These are phyloP conservation scores for Passerculus sandwichensis DNA, from an alignment of 2,797 vertebrate species.

Conservation along the genomic window DNA sequence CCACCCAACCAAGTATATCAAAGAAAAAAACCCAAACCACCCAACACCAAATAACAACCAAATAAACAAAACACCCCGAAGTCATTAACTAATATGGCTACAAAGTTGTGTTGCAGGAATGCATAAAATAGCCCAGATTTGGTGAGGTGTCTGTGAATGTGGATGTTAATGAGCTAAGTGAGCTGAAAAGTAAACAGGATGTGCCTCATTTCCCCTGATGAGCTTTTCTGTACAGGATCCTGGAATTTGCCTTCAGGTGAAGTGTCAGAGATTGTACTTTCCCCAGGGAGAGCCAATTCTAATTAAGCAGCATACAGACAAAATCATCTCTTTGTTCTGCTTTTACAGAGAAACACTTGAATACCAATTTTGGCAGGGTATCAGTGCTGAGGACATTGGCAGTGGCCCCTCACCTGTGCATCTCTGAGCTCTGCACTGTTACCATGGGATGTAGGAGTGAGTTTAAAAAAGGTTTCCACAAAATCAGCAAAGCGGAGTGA, in stretches of 20 bases:
- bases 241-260: constrained; percentile 66
- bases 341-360: background rate
- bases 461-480: background rate
- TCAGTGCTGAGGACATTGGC: background rate
- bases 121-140: background rate
- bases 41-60: background rate
- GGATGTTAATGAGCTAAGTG: constrained; percentile 39
- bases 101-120: background rate
- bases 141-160: background rate
- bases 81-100: background rate
- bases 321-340: constrained; percentile 7
- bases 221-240: constrained; percentile 35
- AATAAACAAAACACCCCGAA: background rate
- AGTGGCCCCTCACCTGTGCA: background rate
- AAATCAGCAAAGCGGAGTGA: background rate
- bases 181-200: constrained; percentile 63
- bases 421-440: background rate
- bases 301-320: constrained; percentile 3
- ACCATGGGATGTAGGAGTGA: accelerated
- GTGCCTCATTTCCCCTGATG: constrained; percentile 64
- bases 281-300: constrained; percentile 16
- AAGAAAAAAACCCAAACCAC: background rate
- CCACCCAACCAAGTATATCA: background rate
- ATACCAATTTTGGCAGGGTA: background rate
- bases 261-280: constrained; percentile 38